A percentile compares a stretch with the other conserved stretches of the same genome.
Conservation (phyloP, 1,140 invertebrate genomes). For the Trichoplusia ni region DNA sequence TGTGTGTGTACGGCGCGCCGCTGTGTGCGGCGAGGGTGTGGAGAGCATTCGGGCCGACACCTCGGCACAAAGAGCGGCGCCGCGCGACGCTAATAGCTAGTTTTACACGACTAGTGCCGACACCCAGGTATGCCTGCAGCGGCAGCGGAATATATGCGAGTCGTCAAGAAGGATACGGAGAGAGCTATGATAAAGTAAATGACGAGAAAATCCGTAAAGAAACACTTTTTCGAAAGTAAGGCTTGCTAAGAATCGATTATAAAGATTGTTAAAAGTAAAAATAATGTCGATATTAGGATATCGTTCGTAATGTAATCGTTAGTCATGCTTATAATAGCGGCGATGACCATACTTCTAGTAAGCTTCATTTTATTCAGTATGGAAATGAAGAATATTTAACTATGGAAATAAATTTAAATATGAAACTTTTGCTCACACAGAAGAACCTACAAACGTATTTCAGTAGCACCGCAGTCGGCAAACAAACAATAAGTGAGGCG, state of each 20-base stretch:
- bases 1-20: conserved; percentile 11
- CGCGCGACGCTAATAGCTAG: conserved; percentile 64
- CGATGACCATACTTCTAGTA: no score
- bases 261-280: no score
- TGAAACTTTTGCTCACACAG: conserved; percentile 21
- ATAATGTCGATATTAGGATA: no score
- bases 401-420: conserved; percentile 3
- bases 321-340: no score
- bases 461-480: conserved; percentile 45
- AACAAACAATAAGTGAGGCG: conserved; percentile 43
- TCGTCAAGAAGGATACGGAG: no score
- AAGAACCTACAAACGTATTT: conserved; percentile 40
- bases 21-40: conserved; percentile 30
- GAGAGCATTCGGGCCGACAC: conserved; percentile 62
- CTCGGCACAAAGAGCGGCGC: conserved; percentile 62
- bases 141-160: no score
- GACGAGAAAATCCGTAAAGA: no score
- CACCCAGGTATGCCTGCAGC: conserved; percentile 36
- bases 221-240: no score
- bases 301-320: no score
- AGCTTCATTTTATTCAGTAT: no score
- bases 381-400: not conserved
- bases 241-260: no score
- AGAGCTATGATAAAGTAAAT: no score
- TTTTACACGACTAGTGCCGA: conserved; percentile 53